phyloP scores from a whole-genome alignment of 2,797 vertebrate genomes.

The Gymnocypris eckloni region DNA sequence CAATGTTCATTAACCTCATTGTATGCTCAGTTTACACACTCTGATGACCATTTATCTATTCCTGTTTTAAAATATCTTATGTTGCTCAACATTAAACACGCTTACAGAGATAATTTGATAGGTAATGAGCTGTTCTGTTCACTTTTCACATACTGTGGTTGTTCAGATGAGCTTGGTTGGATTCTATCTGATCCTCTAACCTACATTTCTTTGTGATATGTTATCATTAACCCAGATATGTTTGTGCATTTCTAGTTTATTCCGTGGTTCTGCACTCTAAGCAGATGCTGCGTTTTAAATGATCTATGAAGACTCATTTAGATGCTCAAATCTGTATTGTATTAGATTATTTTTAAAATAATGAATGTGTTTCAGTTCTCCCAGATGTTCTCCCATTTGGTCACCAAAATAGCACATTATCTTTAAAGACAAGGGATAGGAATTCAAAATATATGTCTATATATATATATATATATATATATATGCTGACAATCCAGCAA shows the following conservation, averaged over 20 bases:
- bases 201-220: slow-evolving; percentile 15
- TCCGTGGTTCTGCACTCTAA: not conserved
- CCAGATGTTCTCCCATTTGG: slow-evolving; percentile 36
- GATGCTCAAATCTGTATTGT: slow-evolving; percentile 12
- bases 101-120: slow-evolving; percentile 14
- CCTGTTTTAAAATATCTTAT: slow-evolving; percentile 9
- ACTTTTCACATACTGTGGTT: not conserved
- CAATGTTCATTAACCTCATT: slow-evolving; percentile 27
- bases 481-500: not conserved
- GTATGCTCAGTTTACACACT: slow-evolving; percentile 15
- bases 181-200: slow-evolving; percentile 10
- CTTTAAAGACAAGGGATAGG: not conserved
- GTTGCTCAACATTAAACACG: slow-evolving; percentile 32
- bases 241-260: slow-evolving; percentile 17
- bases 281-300: not conserved
- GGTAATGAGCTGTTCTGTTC: slow-evolving; percentile 12
- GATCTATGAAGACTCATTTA: not conserved
- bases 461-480: not conserved
- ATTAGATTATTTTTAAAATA: not conserved
- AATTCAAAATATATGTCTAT: not conserved
- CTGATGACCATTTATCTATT: slow-evolving; percentile 22
- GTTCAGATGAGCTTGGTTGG: slow-evolving; percentile 10
- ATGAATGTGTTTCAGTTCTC: slow-evolving; percentile 3
- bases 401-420: not conserved
- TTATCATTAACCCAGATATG: slow-evolving; percentile 32